These are phyloP conservation scores for Heliconius melpomene DNA, from an alignment of 1,140 invertebrate genomes.

Conservation along the genomic window DNA sequence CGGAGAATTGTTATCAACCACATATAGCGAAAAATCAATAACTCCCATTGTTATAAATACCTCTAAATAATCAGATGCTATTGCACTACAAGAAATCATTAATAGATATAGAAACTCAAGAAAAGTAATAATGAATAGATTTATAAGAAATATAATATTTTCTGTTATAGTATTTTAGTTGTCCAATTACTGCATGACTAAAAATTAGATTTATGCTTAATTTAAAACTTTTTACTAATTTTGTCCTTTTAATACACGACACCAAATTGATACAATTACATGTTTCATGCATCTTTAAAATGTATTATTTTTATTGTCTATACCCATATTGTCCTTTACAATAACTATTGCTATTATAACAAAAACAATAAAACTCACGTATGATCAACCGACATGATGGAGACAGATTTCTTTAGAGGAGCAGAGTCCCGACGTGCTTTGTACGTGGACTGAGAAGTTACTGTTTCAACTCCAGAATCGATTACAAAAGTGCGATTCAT, in stretches of 20 bases:
- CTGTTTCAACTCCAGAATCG: slow-evolving; percentile 58
- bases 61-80: slow-evolving; percentile 59
- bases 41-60: slow-evolving; percentile 65
- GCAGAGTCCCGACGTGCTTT: slow-evolving; percentile 25
- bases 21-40: slow-evolving; percentile 61
- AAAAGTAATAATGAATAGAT: neutral
- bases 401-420: slow-evolving; percentile 47
- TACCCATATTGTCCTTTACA: too few relatives aligned
- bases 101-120: neutral
- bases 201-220: too few relatives aligned
- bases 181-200: too few relatives aligned
- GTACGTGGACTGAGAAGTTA: slow-evolving; percentile 41
- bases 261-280: too few relatives aligned
- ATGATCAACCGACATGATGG: slow-evolving; percentile 43
- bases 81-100: slow-evolving; percentile 40
- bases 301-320: too few relatives aligned
- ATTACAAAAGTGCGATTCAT: slow-evolving; percentile 25
- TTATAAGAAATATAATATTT: neutral
- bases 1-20: slow-evolving; percentile 46
- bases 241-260: too few relatives aligned
- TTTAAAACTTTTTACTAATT: too few relatives aligned
- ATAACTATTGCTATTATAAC: too few relatives aligned
- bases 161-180: neutral
- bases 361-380: slow-evolving; percentile 43
- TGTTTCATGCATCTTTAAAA: too few relatives aligned